Conservation (phyloP, 2,888 invertebrate genomes). For the Rotaria socialis region DNA sequence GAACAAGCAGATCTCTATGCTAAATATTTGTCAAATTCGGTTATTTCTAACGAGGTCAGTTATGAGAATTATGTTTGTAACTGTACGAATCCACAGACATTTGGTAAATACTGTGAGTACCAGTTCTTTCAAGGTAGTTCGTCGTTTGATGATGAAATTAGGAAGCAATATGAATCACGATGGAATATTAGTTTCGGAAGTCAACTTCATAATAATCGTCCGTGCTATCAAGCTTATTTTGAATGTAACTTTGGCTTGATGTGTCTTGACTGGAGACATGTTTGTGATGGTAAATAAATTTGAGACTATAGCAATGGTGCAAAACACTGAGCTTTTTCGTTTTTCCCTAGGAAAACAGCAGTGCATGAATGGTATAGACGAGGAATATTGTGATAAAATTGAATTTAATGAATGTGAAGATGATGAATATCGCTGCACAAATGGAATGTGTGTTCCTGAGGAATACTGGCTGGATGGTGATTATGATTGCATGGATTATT, state of each 20-base stretch:
- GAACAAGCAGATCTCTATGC: constrained; percentile 11
- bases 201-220: no score
- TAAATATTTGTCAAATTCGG: neutral
- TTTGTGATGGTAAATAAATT: no score
- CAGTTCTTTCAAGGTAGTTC: neutral
- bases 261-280: no score
- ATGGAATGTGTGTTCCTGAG: constrained; percentile 72
- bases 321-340: constrained; percentile 49
- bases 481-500: constrained; percentile 81
- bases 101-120: constrained; percentile 8
- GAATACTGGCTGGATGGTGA: constrained; percentile 88
- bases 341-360: constrained; percentile 47
- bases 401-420: constrained; percentile 68
- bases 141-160: neutral
- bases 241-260: no score
- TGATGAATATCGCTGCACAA: constrained; percentile 73
- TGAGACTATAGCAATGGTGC: no score
- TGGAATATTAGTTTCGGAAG: no score
- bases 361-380: constrained; percentile 53
- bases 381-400: constrained; percentile 67
- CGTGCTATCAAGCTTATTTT: no score
- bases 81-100: neutral
- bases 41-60: neutral
- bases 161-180: neutral
- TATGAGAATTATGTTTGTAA: neutral